phyloP scores from a whole-genome alignment of 2,113 vertebrate species.

The Corvus hawaiiensis region DNA sequence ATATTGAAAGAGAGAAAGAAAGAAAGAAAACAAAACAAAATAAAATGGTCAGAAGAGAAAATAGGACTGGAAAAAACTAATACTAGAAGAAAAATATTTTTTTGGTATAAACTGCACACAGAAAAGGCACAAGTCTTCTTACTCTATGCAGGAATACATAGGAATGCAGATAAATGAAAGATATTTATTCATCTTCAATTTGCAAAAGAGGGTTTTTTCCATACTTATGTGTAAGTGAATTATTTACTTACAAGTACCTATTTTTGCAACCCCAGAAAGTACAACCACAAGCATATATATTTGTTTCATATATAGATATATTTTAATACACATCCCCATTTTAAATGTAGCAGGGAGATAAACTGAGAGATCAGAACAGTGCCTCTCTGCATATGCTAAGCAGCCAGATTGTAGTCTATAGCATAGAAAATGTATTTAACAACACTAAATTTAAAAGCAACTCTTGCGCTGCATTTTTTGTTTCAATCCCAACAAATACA shows the following conservation, averaged over 20 bases:
- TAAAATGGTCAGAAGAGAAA: background rate
- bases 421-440: background rate
- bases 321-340: background rate
- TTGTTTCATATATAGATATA: background rate
- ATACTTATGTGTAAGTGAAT: background rate
- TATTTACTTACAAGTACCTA: background rate
- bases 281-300: background rate
- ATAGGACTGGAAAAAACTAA: background rate
- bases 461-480: background rate
- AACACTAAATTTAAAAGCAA: background rate
- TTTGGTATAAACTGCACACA: background rate
- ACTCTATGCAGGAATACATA: background rate
- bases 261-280: background rate
- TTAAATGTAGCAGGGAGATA: background rate
- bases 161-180: background rate
- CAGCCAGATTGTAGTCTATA: background rate
- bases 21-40: background rate
- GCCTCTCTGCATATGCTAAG: background rate
- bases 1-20: background rate
- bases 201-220: background rate
- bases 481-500: background rate
- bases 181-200: background rate
- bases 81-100: background rate
- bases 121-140: background rate
- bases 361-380: background rate